phyloP scores from a whole-genome alignment of 2,888 invertebrate species.

The Drosophila quinaria region DNA sequence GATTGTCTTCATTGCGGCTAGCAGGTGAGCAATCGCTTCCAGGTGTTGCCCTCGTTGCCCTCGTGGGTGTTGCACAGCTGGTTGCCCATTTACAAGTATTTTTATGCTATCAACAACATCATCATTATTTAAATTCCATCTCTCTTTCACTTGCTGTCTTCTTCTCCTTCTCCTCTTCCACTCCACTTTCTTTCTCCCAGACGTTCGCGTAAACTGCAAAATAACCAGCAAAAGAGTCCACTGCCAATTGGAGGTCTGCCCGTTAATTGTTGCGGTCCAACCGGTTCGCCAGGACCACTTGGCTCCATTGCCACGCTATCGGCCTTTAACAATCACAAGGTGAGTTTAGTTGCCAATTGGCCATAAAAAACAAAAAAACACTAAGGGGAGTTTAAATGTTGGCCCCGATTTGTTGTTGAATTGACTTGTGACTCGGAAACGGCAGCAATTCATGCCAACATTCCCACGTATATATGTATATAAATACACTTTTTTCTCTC shows the following conservation, averaged over 20 bases:
- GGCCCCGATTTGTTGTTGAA: constrained; percentile 40
- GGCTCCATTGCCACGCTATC: constrained; percentile 93
- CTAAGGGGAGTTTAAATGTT: constrained; percentile 10
- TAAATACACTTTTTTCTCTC: not conserved
- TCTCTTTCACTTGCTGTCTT: constrained; percentile 2
- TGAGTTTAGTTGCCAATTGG: constrained; percentile 84
- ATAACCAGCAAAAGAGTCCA: constrained; percentile 89
- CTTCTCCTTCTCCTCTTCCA: not conserved
- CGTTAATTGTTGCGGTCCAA: constrained; percentile 92
- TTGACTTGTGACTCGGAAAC: constrained; percentile 58
- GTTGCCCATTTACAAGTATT: constrained; percentile 2
- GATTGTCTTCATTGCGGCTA: constrained; percentile 95
- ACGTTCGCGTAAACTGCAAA: constrained; percentile 91
- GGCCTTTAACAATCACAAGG: constrained; percentile 94
- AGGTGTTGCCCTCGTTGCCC: constrained; percentile 1
- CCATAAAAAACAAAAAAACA: constrained; percentile 30
- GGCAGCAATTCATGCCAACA: constrained; percentile 65
- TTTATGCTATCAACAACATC: constrained; percentile 36
- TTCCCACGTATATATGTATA: not conserved
- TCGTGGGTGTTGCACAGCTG: not conserved
- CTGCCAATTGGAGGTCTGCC: constrained; percentile 91
- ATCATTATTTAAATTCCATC: constrained; percentile 18
- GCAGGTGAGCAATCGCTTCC: constrained; percentile 85
- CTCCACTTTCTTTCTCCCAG: constrained; percentile 81
- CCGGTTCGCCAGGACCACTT: constrained; percentile 93